A percentile compares a stretch with the other conserved stretches of the same genome.
These are phyloP conservation scores for Rachycentron canadum DNA, from an alignment of 2,797 vertebrate species.

Conservation along the genomic window DNA sequence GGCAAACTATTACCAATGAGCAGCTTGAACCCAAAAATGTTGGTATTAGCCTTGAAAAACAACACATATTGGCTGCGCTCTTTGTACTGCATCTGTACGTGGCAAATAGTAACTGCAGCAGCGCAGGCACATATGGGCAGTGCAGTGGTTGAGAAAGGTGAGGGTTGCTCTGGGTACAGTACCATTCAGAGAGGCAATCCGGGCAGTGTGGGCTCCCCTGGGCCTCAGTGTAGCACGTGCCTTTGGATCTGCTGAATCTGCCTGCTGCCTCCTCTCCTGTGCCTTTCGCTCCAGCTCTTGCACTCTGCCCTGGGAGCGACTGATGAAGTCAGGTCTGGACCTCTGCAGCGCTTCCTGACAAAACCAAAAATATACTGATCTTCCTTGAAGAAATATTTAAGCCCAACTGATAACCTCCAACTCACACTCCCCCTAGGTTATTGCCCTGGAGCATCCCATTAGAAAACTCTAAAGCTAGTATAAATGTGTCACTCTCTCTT, in stretches of 20 bases:
- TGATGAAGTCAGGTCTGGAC: constrained; percentile 89
- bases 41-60: constrained; percentile 2
- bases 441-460: constrained; percentile 2
- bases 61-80: constrained; percentile 21
- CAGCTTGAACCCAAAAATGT: constrained; percentile 10
- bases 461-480: background rate
- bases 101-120: constrained; percentile 66
- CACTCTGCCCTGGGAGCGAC: constrained; percentile 87
- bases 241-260: background rate
- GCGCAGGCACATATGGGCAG: constrained; percentile 54
- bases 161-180: constrained; percentile 50
- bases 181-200: constrained; percentile 87
- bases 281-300: constrained; percentile 81
- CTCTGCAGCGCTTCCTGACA: constrained; percentile 88
- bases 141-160: constrained; percentile 35
- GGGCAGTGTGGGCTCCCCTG: constrained; percentile 75
- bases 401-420: background rate
- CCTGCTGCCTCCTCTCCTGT: constrained; percentile 81
- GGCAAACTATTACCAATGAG: constrained; percentile 4
- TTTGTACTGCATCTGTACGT: constrained; percentile 55
- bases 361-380: constrained; percentile 40
- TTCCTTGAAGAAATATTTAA: constrained; percentile 38
- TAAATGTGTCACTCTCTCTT: constrained; percentile 18
- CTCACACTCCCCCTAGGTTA: constrained; percentile 3
- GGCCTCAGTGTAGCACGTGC: constrained; percentile 26